These are phyloP conservation scores for Phasianus colchicus DNA, from an alignment of 2,113 vertebrate genomes.

Conservation along the genomic window DNA sequence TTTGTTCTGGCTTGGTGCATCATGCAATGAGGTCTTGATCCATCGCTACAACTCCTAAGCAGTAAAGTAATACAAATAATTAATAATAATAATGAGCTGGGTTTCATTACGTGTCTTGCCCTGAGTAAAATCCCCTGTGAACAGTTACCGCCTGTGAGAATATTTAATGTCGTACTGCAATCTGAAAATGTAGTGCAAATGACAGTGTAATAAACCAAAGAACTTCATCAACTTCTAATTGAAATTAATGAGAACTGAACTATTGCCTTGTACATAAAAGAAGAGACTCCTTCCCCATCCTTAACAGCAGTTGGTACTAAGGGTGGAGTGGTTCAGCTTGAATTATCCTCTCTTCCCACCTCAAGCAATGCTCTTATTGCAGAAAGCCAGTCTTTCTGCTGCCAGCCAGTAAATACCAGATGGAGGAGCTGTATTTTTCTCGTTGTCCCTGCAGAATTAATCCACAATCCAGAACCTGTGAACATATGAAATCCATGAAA, in stretches of 20 bases:
- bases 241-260: constrained; percentile 63
- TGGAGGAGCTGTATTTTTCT: background rate
- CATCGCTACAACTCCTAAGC: background rate
- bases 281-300: constrained; percentile 1
- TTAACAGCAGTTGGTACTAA: constrained; percentile 16
- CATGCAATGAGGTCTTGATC: background rate
- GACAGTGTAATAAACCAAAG: constrained; percentile 68
- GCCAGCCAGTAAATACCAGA: background rate
- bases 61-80: constrained; percentile 47
- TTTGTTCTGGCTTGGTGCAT: constrained; percentile 16
- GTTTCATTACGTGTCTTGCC: background rate
- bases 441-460: background rate
- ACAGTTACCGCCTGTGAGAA: constrained; percentile 52
- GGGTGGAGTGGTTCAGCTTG: background rate
- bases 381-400: background rate
- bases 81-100: constrained; percentile 42
- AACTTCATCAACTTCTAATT: constrained; percentile 76
- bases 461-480: background rate
- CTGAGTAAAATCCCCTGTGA: constrained; percentile 52
- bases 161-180: constrained; percentile 67
- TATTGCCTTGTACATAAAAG: constrained; percentile 45
- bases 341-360: background rate
- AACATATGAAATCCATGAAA: background rate
- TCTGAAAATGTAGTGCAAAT: constrained; percentile 67
- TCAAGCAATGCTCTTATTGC: background rate